Evolutionary conservation across 2,113 vertebrate species (phyloP).

Genomic region (Myiozetetes cayanensis): DNA sequence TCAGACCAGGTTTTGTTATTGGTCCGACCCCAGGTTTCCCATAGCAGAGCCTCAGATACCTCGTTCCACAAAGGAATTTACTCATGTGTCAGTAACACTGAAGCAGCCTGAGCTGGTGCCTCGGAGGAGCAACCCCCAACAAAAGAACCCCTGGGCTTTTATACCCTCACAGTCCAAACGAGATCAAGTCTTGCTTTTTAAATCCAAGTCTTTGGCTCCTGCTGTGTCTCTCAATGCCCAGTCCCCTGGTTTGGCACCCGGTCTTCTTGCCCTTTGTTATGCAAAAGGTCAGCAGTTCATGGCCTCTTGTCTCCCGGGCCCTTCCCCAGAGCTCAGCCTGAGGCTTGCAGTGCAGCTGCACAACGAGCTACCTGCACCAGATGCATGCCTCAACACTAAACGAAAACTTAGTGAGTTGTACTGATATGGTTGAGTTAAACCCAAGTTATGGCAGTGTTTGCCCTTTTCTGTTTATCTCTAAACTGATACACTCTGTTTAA

Average conservation of each 20-base stretch:
- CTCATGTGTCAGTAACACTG: background rate
- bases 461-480: background rate
- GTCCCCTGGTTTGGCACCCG: background rate
- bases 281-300: background rate
- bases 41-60: too few relatives aligned
- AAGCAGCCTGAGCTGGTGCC: fast-evolving
- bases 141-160: background rate
- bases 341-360: background rate
- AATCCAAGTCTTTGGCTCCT: background rate
- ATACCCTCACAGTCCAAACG: background rate
- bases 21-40: fast-evolving
- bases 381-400: background rate
- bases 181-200: fast-evolving
- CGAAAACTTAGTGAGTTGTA: background rate
- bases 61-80: background rate
- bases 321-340: background rate
- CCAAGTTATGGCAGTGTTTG: background rate
- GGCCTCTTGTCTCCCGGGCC: background rate
- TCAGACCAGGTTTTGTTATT: background rate
- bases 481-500: background rate
- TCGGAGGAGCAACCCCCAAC: fast-evolving
- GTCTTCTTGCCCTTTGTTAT: background rate
- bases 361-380: fast-evolving
- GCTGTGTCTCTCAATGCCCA: background rate
- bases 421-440: background rate